phyloP scores from a whole-genome alignment of 2,888 invertebrate species.

The Drosophila lutescens region DNA sequence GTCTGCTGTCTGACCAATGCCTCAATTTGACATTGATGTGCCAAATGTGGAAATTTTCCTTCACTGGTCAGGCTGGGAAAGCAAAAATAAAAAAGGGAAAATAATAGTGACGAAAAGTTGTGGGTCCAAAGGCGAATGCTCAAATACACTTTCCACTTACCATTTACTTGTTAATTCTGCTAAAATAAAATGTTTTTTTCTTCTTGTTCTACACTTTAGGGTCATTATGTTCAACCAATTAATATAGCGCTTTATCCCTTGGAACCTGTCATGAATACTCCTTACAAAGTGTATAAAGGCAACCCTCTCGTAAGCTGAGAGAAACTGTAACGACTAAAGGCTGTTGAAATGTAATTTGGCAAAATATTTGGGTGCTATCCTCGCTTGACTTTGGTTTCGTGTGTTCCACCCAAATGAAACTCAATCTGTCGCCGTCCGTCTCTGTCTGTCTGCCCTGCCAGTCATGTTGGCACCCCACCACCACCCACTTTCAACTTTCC shows the following conservation, averaged over 20 bases:
- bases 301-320: constrained; percentile 10
- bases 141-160: neutral
- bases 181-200: too few species aligned
- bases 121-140: neutral
- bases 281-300: constrained; percentile 36
- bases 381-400: constrained; percentile 55
- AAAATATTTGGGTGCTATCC: constrained; percentile 68
- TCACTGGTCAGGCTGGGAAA: constrained; percentile 46
- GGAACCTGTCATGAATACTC: neutral
- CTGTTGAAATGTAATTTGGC: constrained; percentile 80
- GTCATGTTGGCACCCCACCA: constrained; percentile 42
- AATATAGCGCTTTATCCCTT: too few species aligned
- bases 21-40: constrained; percentile 81
- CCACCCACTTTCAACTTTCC: neutral
- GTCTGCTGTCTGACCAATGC: constrained; percentile 64
- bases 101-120: constrained; percentile 44
- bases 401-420: constrained; percentile 70
- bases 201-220: too few species aligned
- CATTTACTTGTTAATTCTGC: too few species aligned
- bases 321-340: constrained; percentile 57
- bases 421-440: constrained; percentile 74
- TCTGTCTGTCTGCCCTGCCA: constrained; percentile 46
- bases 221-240: too few species aligned
- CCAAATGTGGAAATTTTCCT: constrained; percentile 76
- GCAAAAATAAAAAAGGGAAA: constrained; percentile 34